Evolutionary conservation across 2,888 invertebrate species (phyloP), one percentile per base, ranked within the genome.

Genomic region (Eristalis pertinax): DNA sequence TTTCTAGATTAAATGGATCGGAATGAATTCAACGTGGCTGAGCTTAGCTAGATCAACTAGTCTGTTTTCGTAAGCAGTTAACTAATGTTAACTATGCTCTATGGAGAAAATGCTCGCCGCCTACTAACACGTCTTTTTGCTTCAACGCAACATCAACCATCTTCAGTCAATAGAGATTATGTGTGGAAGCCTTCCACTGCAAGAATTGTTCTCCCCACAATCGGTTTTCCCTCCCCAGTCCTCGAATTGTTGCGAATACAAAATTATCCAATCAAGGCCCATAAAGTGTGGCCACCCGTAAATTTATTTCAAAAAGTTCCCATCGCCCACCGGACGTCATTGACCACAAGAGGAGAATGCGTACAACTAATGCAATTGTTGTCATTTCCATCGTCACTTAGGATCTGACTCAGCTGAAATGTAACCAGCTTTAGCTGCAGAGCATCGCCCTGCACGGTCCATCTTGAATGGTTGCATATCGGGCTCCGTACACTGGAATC

Each of bases 351-450:
- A 83, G 26, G 68, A 32, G 69, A 85, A 85, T 85, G 81, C 77
- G 68, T 85, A 77, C 82, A 85, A 82, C 82, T 85, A 82, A 82
- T 81, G 81, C 85, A 85, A 85, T 85, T 85, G 82, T 82, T 64
- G 72, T 69, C 76, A 26, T 63, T 63, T 56, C 80, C 67, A 62
- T 73, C 73, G 29, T 73, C 73, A 77, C 77, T 82, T 77, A 77
- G 60, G 69, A 84, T 67, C 82, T 73, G 69, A 68, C 67, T 76
- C 81, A 80, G 80, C 81, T 75, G 64, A 63, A 68, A 43, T 24
- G 35, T 19, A 32, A 24, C 38, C 64, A 67, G 24, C 24, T 32
- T 50, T 32, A 60, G 22, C 41, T 24, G 43, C 43, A 43, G 1
- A n/a, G 43, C n/a, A 15, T 2, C 4, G 13, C n/a, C 43, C n/a